Percentiles rank a stretch among this genome's conserved stretches.
These are phyloP conservation scores for Chaetodon trifasciatus DNA, from an alignment of 2,797 vertebrate genomes.

Conservation along the genomic window DNA sequence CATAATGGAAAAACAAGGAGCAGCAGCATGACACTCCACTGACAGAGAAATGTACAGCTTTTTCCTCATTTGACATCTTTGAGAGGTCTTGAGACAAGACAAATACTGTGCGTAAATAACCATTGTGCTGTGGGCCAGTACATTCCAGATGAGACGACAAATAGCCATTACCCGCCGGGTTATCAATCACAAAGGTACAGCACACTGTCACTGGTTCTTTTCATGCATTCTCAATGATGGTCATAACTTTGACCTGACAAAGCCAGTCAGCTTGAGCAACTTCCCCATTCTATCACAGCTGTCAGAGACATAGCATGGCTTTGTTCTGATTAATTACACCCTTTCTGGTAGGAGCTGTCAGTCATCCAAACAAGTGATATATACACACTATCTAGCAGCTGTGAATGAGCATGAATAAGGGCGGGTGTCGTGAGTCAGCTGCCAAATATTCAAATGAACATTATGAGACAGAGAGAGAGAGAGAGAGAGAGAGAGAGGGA, in stretches of 20 bases:
- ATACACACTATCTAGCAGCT: slow-evolving; percentile 63
- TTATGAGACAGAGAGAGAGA: slow-evolving; percentile 30
- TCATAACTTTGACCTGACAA: slow-evolving; percentile 78
- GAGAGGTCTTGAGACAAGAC: slow-evolving; percentile 45
- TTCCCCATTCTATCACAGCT: slow-evolving; percentile 82
- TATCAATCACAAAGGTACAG: slow-evolving; percentile 75
- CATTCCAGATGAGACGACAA: slow-evolving; percentile 75
- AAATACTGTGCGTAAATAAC: slow-evolving; percentile 63
- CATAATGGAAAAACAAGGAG: slow-evolving; percentile 57
- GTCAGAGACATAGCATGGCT: slow-evolving; percentile 76
- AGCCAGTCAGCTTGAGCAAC: slow-evolving; percentile 79
- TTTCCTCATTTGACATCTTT: slow-evolving; percentile 38
- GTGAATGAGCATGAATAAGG: slow-evolving; percentile 72
- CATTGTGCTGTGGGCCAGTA: slow-evolving; percentile 42
- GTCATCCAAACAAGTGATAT: slow-evolving; percentile 70
- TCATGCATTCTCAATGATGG: slow-evolving; percentile 74
- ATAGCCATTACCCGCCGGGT: slow-evolving; percentile 65
- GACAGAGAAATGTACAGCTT: slow-evolving; percentile 16
- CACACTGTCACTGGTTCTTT: slow-evolving; percentile 66
- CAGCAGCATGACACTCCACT: neutral
- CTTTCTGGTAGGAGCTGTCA: slow-evolving; percentile 76
- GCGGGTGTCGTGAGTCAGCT: slow-evolving; percentile 63
- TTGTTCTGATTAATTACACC: slow-evolving; percentile 84
- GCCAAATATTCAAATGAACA: slow-evolving; percentile 70
- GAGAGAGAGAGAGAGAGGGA: slow-evolving; percentile 7